These are phyloP conservation scores for Cyanoramphus novaezelandiae DNA, from an alignment of 2,113 vertebrate genomes.

Conservation along the genomic window DNA sequence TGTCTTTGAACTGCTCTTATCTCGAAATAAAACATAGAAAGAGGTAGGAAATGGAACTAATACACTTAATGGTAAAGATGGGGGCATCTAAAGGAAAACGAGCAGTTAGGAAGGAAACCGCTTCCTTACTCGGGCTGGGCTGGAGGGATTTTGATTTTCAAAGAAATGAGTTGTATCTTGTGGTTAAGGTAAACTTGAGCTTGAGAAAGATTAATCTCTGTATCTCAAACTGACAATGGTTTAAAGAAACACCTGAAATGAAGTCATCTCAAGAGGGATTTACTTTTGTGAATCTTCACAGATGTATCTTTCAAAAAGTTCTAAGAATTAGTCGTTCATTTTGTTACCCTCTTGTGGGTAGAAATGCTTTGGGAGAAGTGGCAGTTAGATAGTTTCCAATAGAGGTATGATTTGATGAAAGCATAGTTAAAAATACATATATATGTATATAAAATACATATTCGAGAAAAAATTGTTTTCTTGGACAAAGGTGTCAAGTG, in stretches of 20 bases:
- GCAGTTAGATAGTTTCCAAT: background rate
- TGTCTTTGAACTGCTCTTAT: background rate
- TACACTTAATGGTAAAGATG: background rate
- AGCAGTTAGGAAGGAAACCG: slow-evolving; percentile 66
- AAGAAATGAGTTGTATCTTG: slow-evolving; percentile 3
- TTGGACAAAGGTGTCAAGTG: background rate
- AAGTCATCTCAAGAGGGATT: background rate
- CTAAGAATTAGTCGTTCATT: background rate
- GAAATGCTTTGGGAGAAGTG: background rate
- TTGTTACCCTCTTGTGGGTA: background rate
- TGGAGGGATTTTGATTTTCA: slow-evolving; percentile 17
- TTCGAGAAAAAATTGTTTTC: background rate
- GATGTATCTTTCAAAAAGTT: background rate
- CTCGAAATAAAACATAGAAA: background rate
- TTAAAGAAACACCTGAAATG: background rate
- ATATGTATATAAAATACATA: background rate
- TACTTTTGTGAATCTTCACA: background rate
- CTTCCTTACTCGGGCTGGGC: background rate
- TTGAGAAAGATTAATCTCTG: background rate
- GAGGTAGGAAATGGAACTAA: background rate
- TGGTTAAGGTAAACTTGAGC: slow-evolving; percentile 16
- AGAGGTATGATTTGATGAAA: background rate
- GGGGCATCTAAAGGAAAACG: background rate
- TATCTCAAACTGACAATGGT: slow-evolving; percentile 46
- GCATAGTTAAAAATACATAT: background rate